phyloP scores from a whole-genome alignment of 2,113 vertebrate genomes.

The Camelus dromedarius region DNA sequence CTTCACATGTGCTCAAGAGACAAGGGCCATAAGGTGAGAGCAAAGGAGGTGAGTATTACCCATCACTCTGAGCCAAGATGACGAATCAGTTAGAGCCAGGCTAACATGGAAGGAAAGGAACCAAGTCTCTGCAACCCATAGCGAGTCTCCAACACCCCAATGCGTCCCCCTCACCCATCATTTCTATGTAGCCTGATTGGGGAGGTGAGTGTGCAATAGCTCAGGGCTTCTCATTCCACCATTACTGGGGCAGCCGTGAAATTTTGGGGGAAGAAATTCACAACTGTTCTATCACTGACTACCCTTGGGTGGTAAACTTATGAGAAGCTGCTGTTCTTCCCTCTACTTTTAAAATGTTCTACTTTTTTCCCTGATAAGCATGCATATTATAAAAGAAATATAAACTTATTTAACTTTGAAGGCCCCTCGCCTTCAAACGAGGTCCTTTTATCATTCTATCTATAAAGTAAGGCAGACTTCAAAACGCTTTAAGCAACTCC shows the following conservation, averaged over 20 bases:
- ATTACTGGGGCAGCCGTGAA: background rate
- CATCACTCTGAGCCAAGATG: background rate
- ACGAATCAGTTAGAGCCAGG: background rate
- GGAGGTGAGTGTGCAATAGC: background rate
- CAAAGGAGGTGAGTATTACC: background rate
- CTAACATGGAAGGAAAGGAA: background rate
- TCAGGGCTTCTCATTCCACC: rapidly evolving
- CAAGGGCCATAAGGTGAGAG: background rate
- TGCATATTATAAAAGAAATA: background rate
- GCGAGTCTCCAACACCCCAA: background rate
- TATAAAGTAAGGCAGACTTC: background rate
- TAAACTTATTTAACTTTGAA: background rate
- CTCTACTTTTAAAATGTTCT: background rate
- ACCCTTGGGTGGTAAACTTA: background rate
- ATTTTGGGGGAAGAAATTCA: background rate
- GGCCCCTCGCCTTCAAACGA: background rate
- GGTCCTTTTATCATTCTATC: background rate
- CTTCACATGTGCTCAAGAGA: background rate
- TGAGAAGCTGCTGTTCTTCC: background rate
- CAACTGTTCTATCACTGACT: background rate
- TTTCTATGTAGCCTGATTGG: background rate
- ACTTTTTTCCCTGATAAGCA: background rate
- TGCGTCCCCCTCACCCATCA: background rate
- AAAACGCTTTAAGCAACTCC: background rate
- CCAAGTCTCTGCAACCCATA: background rate